Evolutionary conservation across 2,888 invertebrate species (phyloP), one percentile per base, ranked within the genome.

Genomic region (Baronia brevicornis): DNA sequence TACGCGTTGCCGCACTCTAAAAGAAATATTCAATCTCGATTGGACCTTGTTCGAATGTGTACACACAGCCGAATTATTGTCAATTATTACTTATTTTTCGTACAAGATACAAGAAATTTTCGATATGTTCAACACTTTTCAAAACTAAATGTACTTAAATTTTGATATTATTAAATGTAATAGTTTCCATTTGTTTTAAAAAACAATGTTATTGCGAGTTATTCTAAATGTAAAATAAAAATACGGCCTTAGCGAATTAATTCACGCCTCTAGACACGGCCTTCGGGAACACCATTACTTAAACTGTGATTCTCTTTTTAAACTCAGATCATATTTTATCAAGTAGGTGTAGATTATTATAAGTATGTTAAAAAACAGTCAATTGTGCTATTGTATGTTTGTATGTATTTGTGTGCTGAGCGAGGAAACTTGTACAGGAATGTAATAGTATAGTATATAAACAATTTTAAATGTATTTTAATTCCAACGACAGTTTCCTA

Each of bases 301-400:
- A 62, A 69, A 66, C 77, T 79, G 79, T 78, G 78, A 78, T 78
- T 74, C 66, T 69, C 64, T 74, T 67, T 77, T 75, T 66, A 74
- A 72, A 74, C 66, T 71, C 70, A 63, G 63, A 67, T 50, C 41
- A 39, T 46, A 46, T 47, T 47, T 43, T 48, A 41, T 46, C 40
- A 29, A 30, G 22, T 36, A 39, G 25, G 18, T 24, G 28, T 38
- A 36, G 28, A 28, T 28, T 67, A 61, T 61, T 66, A 15, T 36
- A 36, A n/a, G 26, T 30, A 36, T 36, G 7, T 26, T 27, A 27
- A 10, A 19, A 26, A 30, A 30, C 30, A 36, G 36, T 36, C 36
- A 36, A 36, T 36, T 36, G 36, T 31, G 22, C 30, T 30, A 19
- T 10, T 22, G 26, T 31, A 22, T 18, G n/a, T n/a, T n/a, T n/a